A percentile compares a stretch with the other conserved stretches of the same genome.
These are phyloP conservation scores for Hemithea aestivaria DNA, from an alignment of 2,888 invertebrate species.

Conservation along the genomic window DNA sequence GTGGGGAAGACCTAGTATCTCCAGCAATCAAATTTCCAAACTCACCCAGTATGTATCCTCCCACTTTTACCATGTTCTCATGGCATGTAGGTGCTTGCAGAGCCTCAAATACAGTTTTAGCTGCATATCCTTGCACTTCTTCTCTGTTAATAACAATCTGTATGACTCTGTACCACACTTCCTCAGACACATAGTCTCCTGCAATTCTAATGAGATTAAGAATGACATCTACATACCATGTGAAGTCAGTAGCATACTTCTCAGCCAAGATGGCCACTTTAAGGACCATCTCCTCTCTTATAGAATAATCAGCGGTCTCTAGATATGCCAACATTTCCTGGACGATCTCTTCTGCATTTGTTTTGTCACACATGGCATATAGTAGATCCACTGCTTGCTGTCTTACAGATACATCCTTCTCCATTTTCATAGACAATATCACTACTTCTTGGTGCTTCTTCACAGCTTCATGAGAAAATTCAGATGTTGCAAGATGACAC, in stretches of 20 bases:
- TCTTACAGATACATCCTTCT: conserved; percentile 98
- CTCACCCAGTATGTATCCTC: conserved; percentile 99
- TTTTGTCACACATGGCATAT: conserved; percentile 99
- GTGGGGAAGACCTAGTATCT: conserved; percentile 97
- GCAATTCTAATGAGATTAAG: conserved; percentile 99
- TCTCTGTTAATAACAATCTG: conserved; percentile 99
- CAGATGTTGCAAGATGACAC: conserved; percentile 99
- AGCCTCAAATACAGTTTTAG: conserved; percentile 99
- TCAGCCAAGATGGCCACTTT: conserved; percentile 99
- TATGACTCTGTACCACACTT: conserved; percentile 99
- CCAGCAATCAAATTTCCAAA: conserved; percentile 99
- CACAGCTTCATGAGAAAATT: conserved; percentile 99
- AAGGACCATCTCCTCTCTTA: conserved; percentile 99
- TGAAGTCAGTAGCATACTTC: conserved; percentile 99
- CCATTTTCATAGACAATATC: conserved; percentile 99
- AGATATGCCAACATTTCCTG: conserved; percentile 99
- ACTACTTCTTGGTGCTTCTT: conserved; percentile 99
- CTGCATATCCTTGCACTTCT: conserved; percentile 99
- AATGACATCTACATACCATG: conserved; percentile 99
- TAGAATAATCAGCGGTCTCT: conserved; percentile 99
- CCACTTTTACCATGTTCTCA: conserved; percentile 99
- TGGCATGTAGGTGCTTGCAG: conserved; percentile 99
- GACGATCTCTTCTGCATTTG: conserved; percentile 99
- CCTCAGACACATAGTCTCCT: conserved; percentile 99
- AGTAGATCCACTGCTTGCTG: conserved; percentile 98